phyloP scores from a whole-genome alignment of 2,888 invertebrate genomes.

The Calameuta filiformis region DNA sequence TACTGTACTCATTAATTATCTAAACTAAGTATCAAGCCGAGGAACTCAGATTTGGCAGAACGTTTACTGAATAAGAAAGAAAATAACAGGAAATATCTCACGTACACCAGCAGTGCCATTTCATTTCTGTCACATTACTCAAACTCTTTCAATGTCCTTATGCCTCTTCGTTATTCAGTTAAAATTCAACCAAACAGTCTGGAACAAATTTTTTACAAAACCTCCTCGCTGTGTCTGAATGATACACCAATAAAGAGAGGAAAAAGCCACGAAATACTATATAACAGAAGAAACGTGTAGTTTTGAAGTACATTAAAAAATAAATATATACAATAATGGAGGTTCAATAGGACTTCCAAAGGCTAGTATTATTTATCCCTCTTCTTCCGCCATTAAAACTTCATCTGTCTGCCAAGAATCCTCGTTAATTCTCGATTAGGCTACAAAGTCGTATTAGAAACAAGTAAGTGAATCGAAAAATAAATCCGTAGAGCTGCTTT shows the following conservation, averaged over 20 bases:
- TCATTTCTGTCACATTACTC: not conserved
- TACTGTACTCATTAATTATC: not conserved
- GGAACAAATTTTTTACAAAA: not conserved
- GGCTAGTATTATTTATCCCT: not conserved
- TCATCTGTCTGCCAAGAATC: not conserved
- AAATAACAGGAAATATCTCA: not conserved
- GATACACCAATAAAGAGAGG: not conserved
- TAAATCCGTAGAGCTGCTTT: conserved; percentile 36
- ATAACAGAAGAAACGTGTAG: no score
- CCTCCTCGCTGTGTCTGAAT: not conserved
- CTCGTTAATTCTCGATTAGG: conserved; percentile 9
- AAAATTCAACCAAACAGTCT: not conserved
- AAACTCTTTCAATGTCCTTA: not conserved
- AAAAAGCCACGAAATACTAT: not conserved
- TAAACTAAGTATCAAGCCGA: not conserved
- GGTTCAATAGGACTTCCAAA: not conserved
- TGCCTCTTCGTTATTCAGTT: not conserved
- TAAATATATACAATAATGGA: not conserved
- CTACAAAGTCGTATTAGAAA: conserved; percentile 21
- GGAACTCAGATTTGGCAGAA: not conserved
- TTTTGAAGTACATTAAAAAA: not conserved
- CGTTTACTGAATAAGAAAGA: conserved; percentile 5
- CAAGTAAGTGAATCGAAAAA: conserved; percentile 37
- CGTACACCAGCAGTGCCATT: no score
- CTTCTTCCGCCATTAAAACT: not conserved